phyloP scores from a whole-genome alignment of 2,113 vertebrate species.

The Lota lota region DNA sequence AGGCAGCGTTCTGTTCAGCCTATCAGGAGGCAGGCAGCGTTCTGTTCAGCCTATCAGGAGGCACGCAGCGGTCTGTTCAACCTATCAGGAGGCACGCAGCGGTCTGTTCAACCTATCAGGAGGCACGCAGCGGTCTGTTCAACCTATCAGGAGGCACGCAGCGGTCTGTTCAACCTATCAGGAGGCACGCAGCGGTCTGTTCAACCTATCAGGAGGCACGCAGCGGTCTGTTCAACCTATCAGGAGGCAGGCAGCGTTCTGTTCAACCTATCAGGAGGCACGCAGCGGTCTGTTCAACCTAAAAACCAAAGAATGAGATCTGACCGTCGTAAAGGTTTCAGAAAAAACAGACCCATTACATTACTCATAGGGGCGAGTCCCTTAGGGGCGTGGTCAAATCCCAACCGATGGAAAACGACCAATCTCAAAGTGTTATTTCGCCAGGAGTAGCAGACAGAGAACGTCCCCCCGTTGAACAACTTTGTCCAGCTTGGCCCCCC shows the following conservation, averaged over 20 bases:
- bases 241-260: constrained; percentile 85
- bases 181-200: constrained; percentile 86
- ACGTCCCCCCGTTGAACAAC: too few species aligned
- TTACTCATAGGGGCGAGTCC: too few species aligned
- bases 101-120: constrained; percentile 87
- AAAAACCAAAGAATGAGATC: too few species aligned
- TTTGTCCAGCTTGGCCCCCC: too few species aligned
- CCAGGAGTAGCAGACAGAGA: too few species aligned
- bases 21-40: constrained; percentile 65
- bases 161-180: constrained; percentile 85
- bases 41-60: constrained; percentile 86
- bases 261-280: too few species aligned
- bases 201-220: too few species aligned
- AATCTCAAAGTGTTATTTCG: too few species aligned
- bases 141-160: constrained; percentile 24
- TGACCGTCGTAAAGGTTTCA: neutral
- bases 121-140: constrained; percentile 66
- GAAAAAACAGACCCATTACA: too few species aligned
- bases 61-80: constrained; percentile 58
- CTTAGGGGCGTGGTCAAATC: too few species aligned
- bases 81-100: constrained; percentile 38
- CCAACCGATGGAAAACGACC: too few species aligned
- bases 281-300: constrained; percentile 83
- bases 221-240: constrained; percentile 83
- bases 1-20: constrained; percentile 34